Conservation (phyloP, 2,797 vertebrate species). For the Ctenochaetus hawaiiensis region DNA sequence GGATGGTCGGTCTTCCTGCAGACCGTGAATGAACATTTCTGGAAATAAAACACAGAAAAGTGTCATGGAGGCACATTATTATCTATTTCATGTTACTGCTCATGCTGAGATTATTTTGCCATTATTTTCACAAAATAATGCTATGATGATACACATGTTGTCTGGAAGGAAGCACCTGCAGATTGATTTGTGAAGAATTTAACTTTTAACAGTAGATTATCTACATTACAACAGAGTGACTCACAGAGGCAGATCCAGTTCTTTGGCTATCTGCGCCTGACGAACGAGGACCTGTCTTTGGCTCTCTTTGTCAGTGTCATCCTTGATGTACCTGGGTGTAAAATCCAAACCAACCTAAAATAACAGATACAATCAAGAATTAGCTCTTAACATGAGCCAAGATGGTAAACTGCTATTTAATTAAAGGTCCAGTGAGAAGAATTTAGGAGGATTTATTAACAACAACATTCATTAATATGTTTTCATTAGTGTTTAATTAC, state of each 20-base stretch:
- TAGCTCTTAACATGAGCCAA: not conserved
- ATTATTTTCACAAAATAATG: no score
- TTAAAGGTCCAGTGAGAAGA: no score
- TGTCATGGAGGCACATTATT: not conserved
- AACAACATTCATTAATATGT: no score
- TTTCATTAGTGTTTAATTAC: no score
- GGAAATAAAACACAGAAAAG: slow-evolving; percentile 19
- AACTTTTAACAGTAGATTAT: not conserved
- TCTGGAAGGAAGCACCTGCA: not conserved
- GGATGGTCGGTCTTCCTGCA: slow-evolving; percentile 96
- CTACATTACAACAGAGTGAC: slow-evolving; percentile 60
- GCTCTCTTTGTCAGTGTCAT: slow-evolving; percentile 88
- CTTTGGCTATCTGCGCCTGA: slow-evolving; percentile 92
- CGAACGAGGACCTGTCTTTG: slow-evolving; percentile 93
- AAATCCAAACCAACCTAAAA: slow-evolving; percentile 96
- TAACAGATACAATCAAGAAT: not conserved
- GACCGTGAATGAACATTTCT: slow-evolving; percentile 99
- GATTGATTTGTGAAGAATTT: not conserved
- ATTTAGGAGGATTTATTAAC: no score
- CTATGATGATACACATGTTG: not conserved
- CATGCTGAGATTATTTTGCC: not conserved
- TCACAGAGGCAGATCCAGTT: slow-evolving; percentile 93
- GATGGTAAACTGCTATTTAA: not conserved
- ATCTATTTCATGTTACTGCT: not conserved
- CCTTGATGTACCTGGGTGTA: slow-evolving; percentile 89